Conservation (phyloP, 1,140 invertebrate genomes). For the Magallana gigas region DNA sequence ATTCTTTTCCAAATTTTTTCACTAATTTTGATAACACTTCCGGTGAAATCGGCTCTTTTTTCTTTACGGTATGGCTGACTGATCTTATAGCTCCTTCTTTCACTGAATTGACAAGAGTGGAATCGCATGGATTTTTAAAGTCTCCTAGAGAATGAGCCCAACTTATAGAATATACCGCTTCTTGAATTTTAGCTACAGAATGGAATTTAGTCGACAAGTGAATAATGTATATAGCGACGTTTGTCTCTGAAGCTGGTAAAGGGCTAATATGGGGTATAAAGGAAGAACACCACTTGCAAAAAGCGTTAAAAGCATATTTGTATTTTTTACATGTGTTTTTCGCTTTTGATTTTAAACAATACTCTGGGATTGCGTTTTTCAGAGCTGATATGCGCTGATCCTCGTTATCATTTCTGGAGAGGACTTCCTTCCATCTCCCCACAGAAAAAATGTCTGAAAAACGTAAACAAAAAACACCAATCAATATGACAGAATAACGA, state of each 20-base stretch:
- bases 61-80: background rate
- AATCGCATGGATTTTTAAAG: constrained; percentile 7
- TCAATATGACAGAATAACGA: background rate
- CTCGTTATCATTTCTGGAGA: background rate
- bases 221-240: background rate
- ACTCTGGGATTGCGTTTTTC: background rate
- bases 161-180: constrained; percentile 10
- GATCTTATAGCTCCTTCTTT: background rate
- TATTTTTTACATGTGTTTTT: constrained; percentile 43
- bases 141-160: constrained; percentile 29
- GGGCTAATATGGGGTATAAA: background rate
- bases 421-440: constrained; percentile 34
- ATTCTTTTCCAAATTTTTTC: constrained; percentile 16
- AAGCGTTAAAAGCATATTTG: constrained; percentile 3
- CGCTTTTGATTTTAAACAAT: constrained; percentile 15
- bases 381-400: constrained; percentile 34
- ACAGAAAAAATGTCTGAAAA: constrained; percentile 44
- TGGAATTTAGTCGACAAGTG: constrained; percentile 22
- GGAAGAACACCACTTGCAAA: constrained; percentile 13
- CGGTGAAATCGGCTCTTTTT: constrained; percentile 18
- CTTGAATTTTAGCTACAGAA: constrained; percentile 31
- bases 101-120: background rate
- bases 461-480: constrained; percentile 23
- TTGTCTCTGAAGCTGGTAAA: constrained; percentile 25
- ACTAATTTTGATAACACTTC: constrained; percentile 42